Evolutionary conservation across 2,888 invertebrate genomes (phyloP), one percentile per base, ranked within the genome.

Genomic region (Ennomos erosarius): DNA sequence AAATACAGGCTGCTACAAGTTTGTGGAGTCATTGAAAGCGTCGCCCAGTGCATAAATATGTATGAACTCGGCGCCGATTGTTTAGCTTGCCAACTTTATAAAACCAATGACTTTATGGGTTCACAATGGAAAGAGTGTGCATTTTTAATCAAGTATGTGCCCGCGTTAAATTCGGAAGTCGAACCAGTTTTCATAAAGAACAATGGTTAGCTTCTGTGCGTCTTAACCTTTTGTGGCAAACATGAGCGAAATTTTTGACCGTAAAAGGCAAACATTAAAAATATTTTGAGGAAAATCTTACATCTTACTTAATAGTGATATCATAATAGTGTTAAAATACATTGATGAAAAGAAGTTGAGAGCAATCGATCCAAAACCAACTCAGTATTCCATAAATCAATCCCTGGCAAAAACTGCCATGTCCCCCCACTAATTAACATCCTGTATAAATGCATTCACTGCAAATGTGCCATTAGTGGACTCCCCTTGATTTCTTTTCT

Each of bases 1-100:
- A 79, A 78, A 80, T 71, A 78, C 73, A 75, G 74, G 67, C 67
- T 70, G 69, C 58, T 71, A 64, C 65, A 64, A 74, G 59, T 71
- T 73, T 74, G 71, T 61, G 50, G 76, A 80, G 78, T 81, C 81
- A 77, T 79, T 78, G 73, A 68, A 63, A 56, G 74, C 79, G 80
- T 81, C 80, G 76, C 75, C 70, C 67, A 75, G 69, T 71, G 69
- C 75, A 84, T 84, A 81, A 85, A 85, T 84, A 84, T 85, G 84
- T 84, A 85, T 85, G 82, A 85, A 79, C 68, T 44, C 56, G 61
- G 51, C 37, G 58, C 60, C 68, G 65, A 70, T 70, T 74, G 77
- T 74, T 75, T 73, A 74, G 71, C 68, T 69, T 60, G 59, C 68
- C 65, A 73, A 76, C 71, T 76, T 74, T 71, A 68, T 68, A 68